A percentile compares a stretch with the other conserved stretches of the same genome.
Evolutionary conservation across 2,797 vertebrate genomes (phyloP).

Genomic region (Odontamblyopus rebecca): DNA sequence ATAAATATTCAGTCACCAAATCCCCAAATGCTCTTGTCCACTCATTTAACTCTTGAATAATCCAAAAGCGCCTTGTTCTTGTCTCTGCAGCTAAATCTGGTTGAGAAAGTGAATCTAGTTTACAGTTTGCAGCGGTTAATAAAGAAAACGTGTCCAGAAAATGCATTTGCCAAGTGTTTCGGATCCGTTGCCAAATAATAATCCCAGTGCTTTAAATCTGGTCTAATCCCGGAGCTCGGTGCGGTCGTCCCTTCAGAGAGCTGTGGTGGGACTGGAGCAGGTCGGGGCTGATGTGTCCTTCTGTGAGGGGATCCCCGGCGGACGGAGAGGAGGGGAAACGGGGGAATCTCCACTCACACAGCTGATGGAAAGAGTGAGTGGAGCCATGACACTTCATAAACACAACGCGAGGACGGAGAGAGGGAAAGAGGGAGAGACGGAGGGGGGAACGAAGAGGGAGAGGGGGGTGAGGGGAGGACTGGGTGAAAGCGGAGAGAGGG

Average conservation of each 20-base stretch:
- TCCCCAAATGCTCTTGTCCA: neutral
- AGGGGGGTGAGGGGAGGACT: too few relatives aligned
- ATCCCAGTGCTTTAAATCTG: too few relatives aligned
- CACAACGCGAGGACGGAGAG: neutral
- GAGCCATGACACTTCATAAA: slow-evolving; percentile 1
- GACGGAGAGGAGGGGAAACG: slow-evolving; percentile 1
- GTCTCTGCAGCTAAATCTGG: neutral
- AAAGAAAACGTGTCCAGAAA: too few relatives aligned
- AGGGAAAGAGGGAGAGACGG: neutral
- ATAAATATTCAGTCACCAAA: neutral
- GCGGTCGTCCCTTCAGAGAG: too few relatives aligned
- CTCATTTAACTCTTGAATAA: neutral
- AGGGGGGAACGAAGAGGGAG: neutral
- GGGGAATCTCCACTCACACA: slow-evolving; percentile 5
- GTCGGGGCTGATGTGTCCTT: neutral
- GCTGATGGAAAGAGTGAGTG: slow-evolving; percentile 13
- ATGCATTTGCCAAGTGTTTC: too few relatives aligned
- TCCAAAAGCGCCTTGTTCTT: neutral
- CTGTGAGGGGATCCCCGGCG: slow-evolving; percentile 43
- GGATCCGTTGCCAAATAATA: too few relatives aligned
- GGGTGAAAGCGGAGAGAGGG: too few relatives aligned
- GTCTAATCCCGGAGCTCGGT: too few relatives aligned
- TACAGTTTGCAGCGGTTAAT: too few relatives aligned
- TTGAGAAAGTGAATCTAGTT: too few relatives aligned
- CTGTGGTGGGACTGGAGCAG: neutral